Base-by-base conservation (phyloP, 2,113 vertebrate genomes). In the Eretmochelys imbricata region DNA sequence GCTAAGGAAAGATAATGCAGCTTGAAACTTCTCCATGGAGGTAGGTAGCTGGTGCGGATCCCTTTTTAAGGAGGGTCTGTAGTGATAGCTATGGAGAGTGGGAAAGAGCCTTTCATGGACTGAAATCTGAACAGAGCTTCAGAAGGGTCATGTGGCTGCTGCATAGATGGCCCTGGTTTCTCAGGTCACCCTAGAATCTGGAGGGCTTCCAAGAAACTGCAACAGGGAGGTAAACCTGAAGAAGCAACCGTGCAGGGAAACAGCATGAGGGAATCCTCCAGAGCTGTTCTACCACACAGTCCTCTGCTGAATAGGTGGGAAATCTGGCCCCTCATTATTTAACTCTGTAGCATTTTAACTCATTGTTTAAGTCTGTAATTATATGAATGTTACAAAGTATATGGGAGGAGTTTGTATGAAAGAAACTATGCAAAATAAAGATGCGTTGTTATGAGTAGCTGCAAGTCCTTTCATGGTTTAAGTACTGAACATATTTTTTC, bases 401-500 rank as follows among this genome's bases (percentile, higher is more conserved):
- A 89, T 89, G 81, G 65, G 57, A 42, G 91, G 76, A 69, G 17
- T n/a, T 69, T 65, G 46, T 46, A 83, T 83, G 90, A 91, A 86
- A 95, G 89, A 95, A 95, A 81, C 49, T n/a, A 19, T 69, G 65
- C 85, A 94, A 96, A 95, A 93, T 95, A 88, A 92, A 92, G 87
- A 85, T 84, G 91, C 72, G 42, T 91, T 55, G 80, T 97, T 96
- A 91, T 75, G 83, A 95, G 48, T 31, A 81, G 85, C 25, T 95
- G 53, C 75, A 75, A 51, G 80, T 88, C 89, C 65, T 88, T 94
- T 75, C 76, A 95, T 69, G 51, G 5, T 89, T 93, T 89, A 85
- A 92, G 10, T 51, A 84, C 54, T 95, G 93, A 95, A 96, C 95
- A 92, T 94, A 91, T 92, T 96, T 95, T 94, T 96, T 84, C 94